Percentiles rank a stretch among this genome's conserved stretches.
Evolutionary conservation across 2,888 invertebrate genomes (phyloP).

Genomic region (Odiellus spinosus): DNA sequence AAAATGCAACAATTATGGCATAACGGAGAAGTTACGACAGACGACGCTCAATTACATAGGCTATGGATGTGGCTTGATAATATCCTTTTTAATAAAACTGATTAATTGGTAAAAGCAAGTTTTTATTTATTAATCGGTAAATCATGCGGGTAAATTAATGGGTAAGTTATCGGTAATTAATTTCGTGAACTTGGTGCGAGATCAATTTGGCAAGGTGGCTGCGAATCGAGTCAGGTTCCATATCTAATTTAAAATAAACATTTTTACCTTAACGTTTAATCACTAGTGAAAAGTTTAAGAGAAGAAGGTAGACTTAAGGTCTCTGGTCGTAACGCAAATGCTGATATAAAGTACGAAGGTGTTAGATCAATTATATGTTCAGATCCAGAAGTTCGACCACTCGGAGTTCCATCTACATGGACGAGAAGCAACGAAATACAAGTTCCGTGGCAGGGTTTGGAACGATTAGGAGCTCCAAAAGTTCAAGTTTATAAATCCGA

Average conservation of each 20-base stretch:
- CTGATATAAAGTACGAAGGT: constrained; percentile 14
- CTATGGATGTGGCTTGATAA: constrained; percentile 67
- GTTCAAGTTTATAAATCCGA: background rate
- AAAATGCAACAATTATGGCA: constrained; percentile 32
- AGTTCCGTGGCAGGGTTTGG: background rate
- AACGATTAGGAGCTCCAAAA: background rate
- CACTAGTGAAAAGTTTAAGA: constrained; percentile 17
- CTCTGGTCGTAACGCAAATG: background rate
- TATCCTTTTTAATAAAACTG: constrained; percentile 29
- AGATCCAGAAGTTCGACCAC: background rate
- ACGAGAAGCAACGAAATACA: background rate
- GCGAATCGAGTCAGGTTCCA: no score
- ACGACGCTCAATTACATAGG: constrained; percentile 51
- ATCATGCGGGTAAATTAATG: no score
- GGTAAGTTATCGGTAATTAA: no score
- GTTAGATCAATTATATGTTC: constrained; percentile 14
- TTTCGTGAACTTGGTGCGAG: no score
- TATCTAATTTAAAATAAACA: no score
- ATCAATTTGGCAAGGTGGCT: no score
- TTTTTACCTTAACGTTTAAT: constrained; percentile 3
- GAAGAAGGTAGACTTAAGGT: constrained; percentile 13
- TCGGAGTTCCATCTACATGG: background rate
- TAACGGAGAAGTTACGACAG: constrained; percentile 50
- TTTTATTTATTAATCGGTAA: background rate
- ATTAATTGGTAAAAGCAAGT: no score